Conservation (phyloP, 2,888 invertebrate genomes). For the Rhingia rostrata region DNA sequence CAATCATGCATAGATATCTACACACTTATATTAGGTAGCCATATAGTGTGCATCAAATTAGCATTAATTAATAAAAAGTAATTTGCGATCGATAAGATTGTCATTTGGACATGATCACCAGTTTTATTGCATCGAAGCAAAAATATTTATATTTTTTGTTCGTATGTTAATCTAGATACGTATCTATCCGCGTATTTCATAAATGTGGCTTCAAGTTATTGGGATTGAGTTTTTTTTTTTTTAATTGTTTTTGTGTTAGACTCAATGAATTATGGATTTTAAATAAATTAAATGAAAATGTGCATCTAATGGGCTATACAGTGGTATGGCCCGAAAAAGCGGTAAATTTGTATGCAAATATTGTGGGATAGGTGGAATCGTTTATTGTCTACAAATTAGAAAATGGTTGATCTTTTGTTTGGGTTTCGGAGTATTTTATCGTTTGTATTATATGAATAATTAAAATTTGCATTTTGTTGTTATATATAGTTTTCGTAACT, state of each 20-base stretch:
- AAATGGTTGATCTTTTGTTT: slow-evolving; percentile 6
- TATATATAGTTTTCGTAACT: not conserved
- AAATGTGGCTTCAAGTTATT: not conserved
- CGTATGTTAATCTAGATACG: slow-evolving; percentile 22
- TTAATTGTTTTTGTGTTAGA: not conserved
- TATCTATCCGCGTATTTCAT: not conserved
- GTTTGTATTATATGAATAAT: not conserved
- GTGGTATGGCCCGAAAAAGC: slow-evolving; percentile 21
- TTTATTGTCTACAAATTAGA: not conserved
- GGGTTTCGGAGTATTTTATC: not conserved
- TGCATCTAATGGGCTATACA: slow-evolving; percentile 54
- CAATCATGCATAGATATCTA: slow-evolving; percentile 5
- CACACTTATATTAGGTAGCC: slow-evolving; percentile 55
- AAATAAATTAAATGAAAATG: too few species aligned
- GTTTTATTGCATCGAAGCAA: slow-evolving; percentile 49
- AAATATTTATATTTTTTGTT: slow-evolving; percentile 39
- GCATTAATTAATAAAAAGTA: slow-evolving; percentile 63
- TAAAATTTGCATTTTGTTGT: not conserved
- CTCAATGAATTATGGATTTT: slow-evolving; percentile 46
- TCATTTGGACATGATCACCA: slow-evolving; percentile 58
- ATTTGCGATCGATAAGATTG: slow-evolving; percentile 47
- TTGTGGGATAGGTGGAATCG: not conserved
- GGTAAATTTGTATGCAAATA: slow-evolving; percentile 50
- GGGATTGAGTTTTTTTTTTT: too few species aligned
- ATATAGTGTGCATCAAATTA: slow-evolving; percentile 47